phyloP scores from a whole-genome alignment of 2,888 invertebrate genomes.

The Loripinus fragilis region DNA sequence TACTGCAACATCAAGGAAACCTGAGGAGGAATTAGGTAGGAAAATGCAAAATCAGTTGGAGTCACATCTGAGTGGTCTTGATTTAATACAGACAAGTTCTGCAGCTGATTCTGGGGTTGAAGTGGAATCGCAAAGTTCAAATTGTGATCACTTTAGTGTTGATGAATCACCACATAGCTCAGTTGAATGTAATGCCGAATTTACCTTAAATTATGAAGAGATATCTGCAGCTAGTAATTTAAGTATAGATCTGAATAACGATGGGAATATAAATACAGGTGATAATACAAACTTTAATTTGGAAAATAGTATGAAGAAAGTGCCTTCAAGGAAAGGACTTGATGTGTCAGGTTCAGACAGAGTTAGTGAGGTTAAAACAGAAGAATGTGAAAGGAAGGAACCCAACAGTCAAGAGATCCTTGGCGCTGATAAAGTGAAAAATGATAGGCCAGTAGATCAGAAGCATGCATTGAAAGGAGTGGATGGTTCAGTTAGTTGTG shows the following conservation, averaged over 20 bases:
- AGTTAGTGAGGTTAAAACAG: not conserved
- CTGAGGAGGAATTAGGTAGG: not conserved
- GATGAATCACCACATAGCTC: not conserved
- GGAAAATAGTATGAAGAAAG: not conserved
- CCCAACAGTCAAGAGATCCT: not conserved
- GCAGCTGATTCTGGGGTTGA: not conserved
- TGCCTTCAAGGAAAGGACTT: not conserved
- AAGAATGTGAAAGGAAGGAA: not conserved
- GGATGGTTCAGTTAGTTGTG: no score
- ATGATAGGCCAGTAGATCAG: not conserved
- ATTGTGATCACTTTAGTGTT: not conserved
- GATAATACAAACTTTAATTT: not conserved
- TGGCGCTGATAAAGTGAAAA: not conserved
- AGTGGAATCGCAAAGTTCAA: not conserved
- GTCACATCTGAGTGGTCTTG: not conserved
- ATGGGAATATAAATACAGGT: no score
- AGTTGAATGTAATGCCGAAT: conserved; percentile 4
- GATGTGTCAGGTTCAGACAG: not conserved
- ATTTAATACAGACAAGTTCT: not conserved
- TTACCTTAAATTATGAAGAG: not conserved
- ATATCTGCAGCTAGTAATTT: not conserved
- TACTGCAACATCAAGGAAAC: not conserved
- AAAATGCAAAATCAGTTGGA: not conserved
- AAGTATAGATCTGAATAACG: not conserved
- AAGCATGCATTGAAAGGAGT: not conserved